Evolutionary conservation across 2,113 vertebrate genomes (phyloP).

Genomic region (Chloebia gouldiae): DNA sequence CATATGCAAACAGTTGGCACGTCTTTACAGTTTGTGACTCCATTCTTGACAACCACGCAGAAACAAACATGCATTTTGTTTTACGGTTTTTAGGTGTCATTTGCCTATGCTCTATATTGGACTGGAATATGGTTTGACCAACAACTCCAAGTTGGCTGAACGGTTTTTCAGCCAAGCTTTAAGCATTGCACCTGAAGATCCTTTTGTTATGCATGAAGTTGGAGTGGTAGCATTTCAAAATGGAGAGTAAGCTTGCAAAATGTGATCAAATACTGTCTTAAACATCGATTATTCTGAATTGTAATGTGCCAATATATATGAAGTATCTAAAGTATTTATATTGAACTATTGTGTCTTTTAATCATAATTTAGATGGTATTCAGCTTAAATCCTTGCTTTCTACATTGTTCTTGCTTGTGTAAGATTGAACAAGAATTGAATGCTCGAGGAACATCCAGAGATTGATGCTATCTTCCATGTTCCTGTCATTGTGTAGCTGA

Average conservation of each 20-base stretch:
- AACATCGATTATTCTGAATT: not conserved
- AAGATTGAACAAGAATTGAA: not conserved
- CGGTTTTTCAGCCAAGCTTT: conserved; percentile 98
- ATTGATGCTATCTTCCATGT: not conserved
- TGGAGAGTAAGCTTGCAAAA: conserved; percentile 87
- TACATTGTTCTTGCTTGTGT: not conserved
- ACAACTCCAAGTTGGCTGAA: conserved; percentile 97
- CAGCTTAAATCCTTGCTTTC: not conserved
- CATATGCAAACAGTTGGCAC: not conserved
- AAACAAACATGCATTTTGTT: not conserved
- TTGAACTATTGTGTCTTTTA: not conserved
- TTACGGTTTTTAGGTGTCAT: conserved; percentile 82
- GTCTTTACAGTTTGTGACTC: not conserved
- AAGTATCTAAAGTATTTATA: not conserved
- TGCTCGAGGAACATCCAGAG: not conserved
- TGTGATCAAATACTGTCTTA: not conserved
- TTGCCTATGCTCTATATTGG: conserved; percentile 98
- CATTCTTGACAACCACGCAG: not conserved
- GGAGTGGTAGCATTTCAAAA: conserved; percentile 99
- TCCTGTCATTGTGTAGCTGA: not conserved
- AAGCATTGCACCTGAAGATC: conserved; percentile 97
- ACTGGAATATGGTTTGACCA: conserved; percentile 96
- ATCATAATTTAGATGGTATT: not conserved
- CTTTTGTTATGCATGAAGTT: conserved; percentile 97
- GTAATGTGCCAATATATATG: not conserved